A percentile compares a stretch with the other conserved stretches of the same genome.
Evolutionary conservation across 1,140 invertebrate genomes (phyloP).

Genomic region (Habropoda laboriosa): DNA sequence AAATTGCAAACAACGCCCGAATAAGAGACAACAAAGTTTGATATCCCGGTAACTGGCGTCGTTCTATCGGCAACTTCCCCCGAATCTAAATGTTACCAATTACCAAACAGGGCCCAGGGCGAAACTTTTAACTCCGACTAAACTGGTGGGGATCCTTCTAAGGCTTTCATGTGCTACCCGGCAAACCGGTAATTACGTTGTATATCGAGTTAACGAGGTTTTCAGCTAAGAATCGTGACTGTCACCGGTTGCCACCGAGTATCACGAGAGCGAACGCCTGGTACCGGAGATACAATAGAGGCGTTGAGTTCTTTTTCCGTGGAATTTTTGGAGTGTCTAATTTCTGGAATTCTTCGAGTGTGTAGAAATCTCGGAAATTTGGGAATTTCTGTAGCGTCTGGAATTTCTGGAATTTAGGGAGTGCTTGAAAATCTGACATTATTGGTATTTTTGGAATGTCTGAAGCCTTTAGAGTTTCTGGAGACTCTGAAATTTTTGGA

Average conservation of each 20-base stretch:
- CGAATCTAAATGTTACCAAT: slow-evolving; percentile 64
- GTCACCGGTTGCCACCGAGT: background rate
- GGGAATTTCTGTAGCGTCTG: too few species aligned
- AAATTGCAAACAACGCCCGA: slow-evolving; percentile 56
- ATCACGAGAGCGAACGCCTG: background rate
- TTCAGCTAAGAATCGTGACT: slow-evolving; percentile 39
- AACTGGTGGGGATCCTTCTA: slow-evolving; percentile 35
- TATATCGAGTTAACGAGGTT: slow-evolving; percentile 42
- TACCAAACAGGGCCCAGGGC: slow-evolving; percentile 40
- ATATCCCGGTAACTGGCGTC: background rate
- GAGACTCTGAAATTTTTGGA: too few species aligned
- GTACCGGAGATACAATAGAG: background rate
- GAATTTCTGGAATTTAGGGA: too few species aligned
- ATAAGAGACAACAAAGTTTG: slow-evolving; percentile 39
- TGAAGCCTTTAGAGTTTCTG: too few species aligned
- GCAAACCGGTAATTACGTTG: slow-evolving; percentile 53
- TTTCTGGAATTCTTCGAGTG: background rate
- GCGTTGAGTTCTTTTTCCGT: too few species aligned
- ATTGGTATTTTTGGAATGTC: too few species aligned
- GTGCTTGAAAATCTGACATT: too few species aligned
- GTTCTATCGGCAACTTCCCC: slow-evolving; percentile 50
- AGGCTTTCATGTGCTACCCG: slow-evolving; percentile 35
- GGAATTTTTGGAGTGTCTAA: too few species aligned
- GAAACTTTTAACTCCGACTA: slow-evolving; percentile 58
- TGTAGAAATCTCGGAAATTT: background rate